Base-by-base conservation (phyloP, 1,140 invertebrate species). In the Saxidomus purpurata region DNA sequence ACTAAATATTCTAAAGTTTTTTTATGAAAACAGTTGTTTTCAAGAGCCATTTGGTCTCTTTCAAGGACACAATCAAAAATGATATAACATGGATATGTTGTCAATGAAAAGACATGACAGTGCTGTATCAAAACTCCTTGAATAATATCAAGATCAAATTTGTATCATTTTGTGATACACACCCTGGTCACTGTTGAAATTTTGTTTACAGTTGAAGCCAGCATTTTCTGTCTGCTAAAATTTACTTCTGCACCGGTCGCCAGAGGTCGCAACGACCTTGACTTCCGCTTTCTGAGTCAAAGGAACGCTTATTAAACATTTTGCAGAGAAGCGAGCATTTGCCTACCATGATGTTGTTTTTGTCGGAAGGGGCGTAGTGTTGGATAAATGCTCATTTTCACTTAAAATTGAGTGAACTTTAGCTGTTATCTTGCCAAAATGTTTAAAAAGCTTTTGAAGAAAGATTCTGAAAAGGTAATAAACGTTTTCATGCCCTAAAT, bases 191-290 rank as follows among this genome's bases (percentile, higher is more conserved):
- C 13, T 19, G 77, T 6, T 47, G 87, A 61, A 76, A 82, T 28
- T 77, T 49, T 89, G 47, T 76, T 28, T 31, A 84, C 34, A 76
- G 47, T 43, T 43, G 87, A 89, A 17, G 87, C 77, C 36, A 89
- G 40, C 87, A 89, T 89, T 83, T 67, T 82, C 79, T 22, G 87
- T 81, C 69, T 81, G 87, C 69, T 80, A 49, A 61, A 55, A 69
- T 69, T 88, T 71, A 76, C 63, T 34, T 74, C 40, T 25, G 40
- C 87, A 81, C 59, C 79, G 79, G 40, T 34, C 67, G 34, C 59
- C 71, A 89, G 87, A 89, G 87, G 87, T 83, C 87, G 87, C 55
- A 82, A 31, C 71, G 87, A 76, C 87, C 87, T 84, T 83, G 87
- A 89, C 79, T 89, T 89, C 87, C 87, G 87, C 63, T 83, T 81